Evolutionary conservation across 2,113 vertebrate species (phyloP).

Genomic region (Sakesphorus luctuosus): DNA sequence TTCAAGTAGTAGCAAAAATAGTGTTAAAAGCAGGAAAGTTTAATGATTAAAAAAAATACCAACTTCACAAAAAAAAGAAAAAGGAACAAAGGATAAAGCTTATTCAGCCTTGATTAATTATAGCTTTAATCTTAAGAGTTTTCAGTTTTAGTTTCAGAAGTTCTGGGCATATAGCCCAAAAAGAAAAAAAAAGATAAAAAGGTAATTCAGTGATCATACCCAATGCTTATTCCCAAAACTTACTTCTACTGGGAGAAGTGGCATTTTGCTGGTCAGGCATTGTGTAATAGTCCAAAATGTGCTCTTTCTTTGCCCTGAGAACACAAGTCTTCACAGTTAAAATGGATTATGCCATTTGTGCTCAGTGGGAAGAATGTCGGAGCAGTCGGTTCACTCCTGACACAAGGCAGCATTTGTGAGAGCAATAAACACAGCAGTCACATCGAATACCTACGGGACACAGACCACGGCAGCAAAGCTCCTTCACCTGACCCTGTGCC

Average conservation of each 20-base stretch:
- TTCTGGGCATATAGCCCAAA: background rate
- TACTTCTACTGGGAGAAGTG: background rate
- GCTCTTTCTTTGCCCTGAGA: background rate
- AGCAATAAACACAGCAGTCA: rapidly evolving
- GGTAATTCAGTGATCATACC: background rate
- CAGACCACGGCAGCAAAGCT: background rate
- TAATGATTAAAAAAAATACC: background rate
- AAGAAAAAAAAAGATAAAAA: background rate
- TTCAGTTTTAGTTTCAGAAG: slow-evolving; percentile 15
- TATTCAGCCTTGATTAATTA: background rate
- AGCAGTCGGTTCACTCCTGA: rapidly evolving
- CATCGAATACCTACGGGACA: background rate
- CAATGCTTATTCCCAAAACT: background rate
- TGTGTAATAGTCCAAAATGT: background rate
- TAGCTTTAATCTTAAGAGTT: background rate
- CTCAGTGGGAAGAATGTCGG: rapidly evolving
- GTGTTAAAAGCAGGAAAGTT: background rate
- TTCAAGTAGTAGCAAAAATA: background rate
- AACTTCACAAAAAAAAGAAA: background rate
- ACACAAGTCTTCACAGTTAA: background rate
- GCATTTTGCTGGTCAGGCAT: background rate
- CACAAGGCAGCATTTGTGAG: background rate
- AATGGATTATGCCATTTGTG: background rate
- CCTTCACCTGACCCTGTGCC: background rate
- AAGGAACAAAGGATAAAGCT: background rate